A percentile compares a stretch with the other conserved stretches of the same genome.
These are phyloP conservation scores for Mus minutoides DNA, from an alignment of 2,797 vertebrate genomes.

Conservation along the genomic window DNA sequence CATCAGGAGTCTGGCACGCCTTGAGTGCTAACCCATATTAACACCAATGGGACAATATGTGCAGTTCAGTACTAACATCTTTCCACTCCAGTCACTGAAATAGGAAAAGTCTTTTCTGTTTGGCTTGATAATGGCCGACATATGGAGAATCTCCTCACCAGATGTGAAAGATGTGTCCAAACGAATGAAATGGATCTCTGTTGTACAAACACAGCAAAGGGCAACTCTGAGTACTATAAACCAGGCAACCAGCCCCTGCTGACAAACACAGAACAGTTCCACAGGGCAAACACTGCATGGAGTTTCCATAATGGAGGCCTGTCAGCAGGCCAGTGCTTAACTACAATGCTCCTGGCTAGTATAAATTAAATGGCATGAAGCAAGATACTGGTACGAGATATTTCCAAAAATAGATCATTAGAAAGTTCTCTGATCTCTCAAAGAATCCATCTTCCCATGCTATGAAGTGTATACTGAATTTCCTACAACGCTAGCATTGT, in stretches of 20 bases:
- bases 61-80: slow-evolving; percentile 23
- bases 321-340: not conserved
- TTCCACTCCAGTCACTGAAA: slow-evolving; percentile 50
- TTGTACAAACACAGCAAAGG: slow-evolving; percentile 52
- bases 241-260: not conserved
- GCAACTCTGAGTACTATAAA: slow-evolving; percentile 32
- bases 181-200: slow-evolving; percentile 40
- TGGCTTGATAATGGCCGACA: slow-evolving; percentile 33
- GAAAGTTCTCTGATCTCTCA: slow-evolving; percentile 15
- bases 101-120: slow-evolving; percentile 48
- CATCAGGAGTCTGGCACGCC: not conserved
- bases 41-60: not conserved
- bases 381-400: slow-evolving; percentile 23
- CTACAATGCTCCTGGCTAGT: not conserved
- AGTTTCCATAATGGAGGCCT: not conserved
- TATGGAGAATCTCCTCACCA: slow-evolving; percentile 62
- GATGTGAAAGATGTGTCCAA: slow-evolving; percentile 57
- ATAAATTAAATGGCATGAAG: slow-evolving; percentile 60
- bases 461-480: not conserved
- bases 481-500: not conserved
- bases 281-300: not conserved
- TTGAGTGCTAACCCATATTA: slow-evolving; percentile 33
- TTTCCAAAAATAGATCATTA: slow-evolving; percentile 35
- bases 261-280: not conserved
- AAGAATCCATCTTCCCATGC: slow-evolving; percentile 23